These are phyloP conservation scores for Syndactyla subalaris DNA, from an alignment of 2,797 vertebrate genomes.

Conservation along the genomic window DNA sequence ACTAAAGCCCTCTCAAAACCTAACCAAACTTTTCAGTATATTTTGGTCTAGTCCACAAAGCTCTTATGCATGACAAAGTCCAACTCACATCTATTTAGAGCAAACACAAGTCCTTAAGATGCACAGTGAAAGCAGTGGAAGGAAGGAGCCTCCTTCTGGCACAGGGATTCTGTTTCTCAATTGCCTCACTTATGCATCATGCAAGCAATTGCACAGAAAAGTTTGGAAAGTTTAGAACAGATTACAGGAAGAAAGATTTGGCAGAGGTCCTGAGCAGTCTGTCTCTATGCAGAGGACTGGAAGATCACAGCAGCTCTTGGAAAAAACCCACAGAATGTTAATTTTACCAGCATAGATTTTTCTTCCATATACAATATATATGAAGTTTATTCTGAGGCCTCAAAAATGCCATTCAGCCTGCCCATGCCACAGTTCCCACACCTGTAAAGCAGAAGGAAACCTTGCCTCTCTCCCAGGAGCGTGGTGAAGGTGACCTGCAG, in stretches of 20 bases:
- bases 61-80: neutral
- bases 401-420: neutral
- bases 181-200: neutral
- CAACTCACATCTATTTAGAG: neutral
- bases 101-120: neutral
- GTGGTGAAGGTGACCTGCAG: neutral
- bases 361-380: accelerated
- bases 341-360: neutral
- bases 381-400: neutral
- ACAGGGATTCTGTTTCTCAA: neutral
- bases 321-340: neutral
- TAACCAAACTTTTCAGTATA: neutral
- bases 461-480: neutral
- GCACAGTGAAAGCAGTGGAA: neutral
- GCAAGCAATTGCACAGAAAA: neutral
- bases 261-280: neutral
- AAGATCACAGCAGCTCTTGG: neutral
- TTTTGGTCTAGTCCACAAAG: neutral
- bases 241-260: neutral
- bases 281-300: neutral
- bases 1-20: neutral
- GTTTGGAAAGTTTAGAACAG: neutral
- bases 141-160: neutral
- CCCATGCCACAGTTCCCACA: neutral
- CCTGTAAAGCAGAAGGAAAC: neutral